Evolutionary conservation across 2,888 invertebrate genomes (phyloP).

Genomic region (Marasmarcha lunaedactyla): DNA sequence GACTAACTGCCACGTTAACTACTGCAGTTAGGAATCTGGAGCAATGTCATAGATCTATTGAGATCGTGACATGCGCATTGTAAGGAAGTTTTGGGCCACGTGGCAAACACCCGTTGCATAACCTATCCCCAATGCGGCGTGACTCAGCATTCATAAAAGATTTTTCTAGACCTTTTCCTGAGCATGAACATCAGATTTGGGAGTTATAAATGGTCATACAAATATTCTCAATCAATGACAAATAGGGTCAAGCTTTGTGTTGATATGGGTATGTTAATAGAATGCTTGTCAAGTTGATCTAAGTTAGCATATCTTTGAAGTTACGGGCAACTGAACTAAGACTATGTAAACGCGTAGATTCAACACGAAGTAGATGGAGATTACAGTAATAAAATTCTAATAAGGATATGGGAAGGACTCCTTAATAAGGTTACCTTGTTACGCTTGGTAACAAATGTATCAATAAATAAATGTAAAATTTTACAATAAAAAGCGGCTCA

Average conservation of each 20-base stretch:
- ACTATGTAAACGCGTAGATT: not conserved
- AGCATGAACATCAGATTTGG: not conserved
- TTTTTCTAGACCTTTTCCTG: conserved; percentile 14
- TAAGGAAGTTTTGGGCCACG: conserved; percentile 33
- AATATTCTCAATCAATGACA: no score
- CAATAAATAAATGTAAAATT: no score
- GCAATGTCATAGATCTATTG: conserved; percentile 30
- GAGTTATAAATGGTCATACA: no score
- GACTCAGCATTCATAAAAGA: not conserved
- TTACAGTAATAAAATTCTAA: not conserved
- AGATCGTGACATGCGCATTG: conserved; percentile 42
- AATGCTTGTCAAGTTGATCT: conserved; percentile 22
- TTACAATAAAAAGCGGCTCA: not conserved
- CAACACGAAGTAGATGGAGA: not conserved
- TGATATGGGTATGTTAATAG: conserved; percentile 27
- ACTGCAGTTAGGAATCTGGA: conserved; percentile 14
- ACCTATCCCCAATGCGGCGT: conserved; percentile 28
- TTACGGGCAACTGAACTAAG: conserved; percentile 30
- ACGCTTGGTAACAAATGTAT: no score
- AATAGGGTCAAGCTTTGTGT: no score
- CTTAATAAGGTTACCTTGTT: not conserved
- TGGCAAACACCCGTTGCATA: conserved; percentile 60
- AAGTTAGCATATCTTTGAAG: conserved; percentile 25
- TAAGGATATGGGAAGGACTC: not conserved
- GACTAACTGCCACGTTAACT: not conserved